Evolutionary conservation across 2,113 vertebrate genomes (phyloP), one percentile per base, ranked within the genome.

Genomic region (Cathartes aura): DNA sequence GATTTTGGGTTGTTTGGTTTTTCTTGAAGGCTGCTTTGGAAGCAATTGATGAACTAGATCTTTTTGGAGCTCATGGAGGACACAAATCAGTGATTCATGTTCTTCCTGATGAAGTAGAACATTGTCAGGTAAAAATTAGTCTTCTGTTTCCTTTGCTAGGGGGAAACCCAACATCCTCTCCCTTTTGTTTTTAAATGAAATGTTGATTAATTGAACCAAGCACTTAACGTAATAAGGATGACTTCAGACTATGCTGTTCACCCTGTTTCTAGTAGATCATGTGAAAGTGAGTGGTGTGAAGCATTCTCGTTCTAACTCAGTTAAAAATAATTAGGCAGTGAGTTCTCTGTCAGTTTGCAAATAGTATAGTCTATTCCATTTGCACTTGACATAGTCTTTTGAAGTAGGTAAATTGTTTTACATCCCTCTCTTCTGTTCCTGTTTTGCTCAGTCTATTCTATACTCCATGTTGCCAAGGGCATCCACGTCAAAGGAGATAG

Each of bases 401-500:
- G 40, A 90, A 82, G 43, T 34, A 74, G 52, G 64, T 15, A 42
- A 92, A 75, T 62, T 81, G 4, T 82, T 87, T 93, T 63, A 68
- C 8, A 70, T 82, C 27, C 26, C 17, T 94, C 34, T 95, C 53
- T 95, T 76, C 53, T 96, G 38, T 94, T 95, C 96, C 45, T 84
- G 89, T 94, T 90, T 91, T 72, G 40, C 93, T 80, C 96, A 99
- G 99, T 99, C 99, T 90, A 99, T 99, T 97, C 98, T 99, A n/a
- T 99, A 99, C 97, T 99, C 99, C 91, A 99, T 99, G 99, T 97
- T 99, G 92, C 99, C 99, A 18, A 98, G 99, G 97, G 99, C 99
- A 38, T 99, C 99, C 13, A 99, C 99, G 0, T 99, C 99, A 7
- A 99, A 99, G 97, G 99, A 99, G 97, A 99, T 99, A 36, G 99